Conservation (phyloP, 2,888 invertebrate genomes). For the Polydesmus complanatus region DNA sequence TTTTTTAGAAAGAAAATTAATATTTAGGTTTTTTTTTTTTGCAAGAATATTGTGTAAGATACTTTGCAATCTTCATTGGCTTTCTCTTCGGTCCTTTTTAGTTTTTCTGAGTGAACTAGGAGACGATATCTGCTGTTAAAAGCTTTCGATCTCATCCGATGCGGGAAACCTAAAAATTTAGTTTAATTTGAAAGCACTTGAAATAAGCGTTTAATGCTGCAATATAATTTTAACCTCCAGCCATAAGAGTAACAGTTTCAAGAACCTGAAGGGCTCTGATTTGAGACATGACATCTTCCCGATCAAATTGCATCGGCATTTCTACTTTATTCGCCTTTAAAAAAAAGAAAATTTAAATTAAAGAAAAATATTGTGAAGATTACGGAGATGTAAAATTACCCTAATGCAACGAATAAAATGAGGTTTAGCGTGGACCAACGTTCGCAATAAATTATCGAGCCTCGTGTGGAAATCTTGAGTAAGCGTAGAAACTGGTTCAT, state of each 20-base stretch:
- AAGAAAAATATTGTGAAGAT: too few species aligned
- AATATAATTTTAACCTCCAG: conserved; percentile 8
- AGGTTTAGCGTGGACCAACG: conserved; percentile 80
- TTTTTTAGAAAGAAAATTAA: neutral
- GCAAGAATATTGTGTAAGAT: neutral
- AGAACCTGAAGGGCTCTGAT: conserved; percentile 78
- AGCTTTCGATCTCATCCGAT: conserved; percentile 85
- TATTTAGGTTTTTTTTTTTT: neutral
- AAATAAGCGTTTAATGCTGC: neutral
- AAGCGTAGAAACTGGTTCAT: conserved; percentile 72
- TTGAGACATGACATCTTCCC: conserved; percentile 69
- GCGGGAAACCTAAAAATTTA: conserved; percentile 56
- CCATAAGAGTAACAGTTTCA: conserved; percentile 86
- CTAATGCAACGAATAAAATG: conserved; percentile 89
- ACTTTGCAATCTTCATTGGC: conserved; percentile 48
- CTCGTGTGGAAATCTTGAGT: conserved; percentile 92
- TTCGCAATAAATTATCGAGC: conserved; percentile 77
- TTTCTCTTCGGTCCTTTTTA: conserved; percentile 34
- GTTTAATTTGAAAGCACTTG: conserved; percentile 1
- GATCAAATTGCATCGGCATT: conserved; percentile 45
- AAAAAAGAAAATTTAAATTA: neutral
- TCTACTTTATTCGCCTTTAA: neutral
- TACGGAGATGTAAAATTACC: conserved; percentile 22
- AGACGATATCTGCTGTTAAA: conserved; percentile 75
- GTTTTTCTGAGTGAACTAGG: conserved; percentile 57